Percentiles rank a stretch among this genome's conserved stretches.
These are phyloP conservation scores for Drosophila arawakana DNA, from an alignment of 1,140 invertebrate genomes.

Conservation along the genomic window DNA sequence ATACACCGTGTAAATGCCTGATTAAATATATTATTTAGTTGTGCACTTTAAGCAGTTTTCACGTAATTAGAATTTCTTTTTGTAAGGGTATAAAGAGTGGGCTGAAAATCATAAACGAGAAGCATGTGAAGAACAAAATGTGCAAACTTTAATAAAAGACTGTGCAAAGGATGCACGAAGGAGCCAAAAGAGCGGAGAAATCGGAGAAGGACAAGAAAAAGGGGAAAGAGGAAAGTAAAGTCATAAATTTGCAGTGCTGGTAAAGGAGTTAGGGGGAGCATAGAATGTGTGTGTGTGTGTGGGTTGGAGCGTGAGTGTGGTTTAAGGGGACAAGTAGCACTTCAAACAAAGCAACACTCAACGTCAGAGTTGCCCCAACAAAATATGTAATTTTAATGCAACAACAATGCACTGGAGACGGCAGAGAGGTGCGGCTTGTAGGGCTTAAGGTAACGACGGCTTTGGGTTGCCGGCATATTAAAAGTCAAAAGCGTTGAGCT, in stretches of 20 bases:
- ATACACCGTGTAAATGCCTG: background rate
- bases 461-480: conserved; percentile 73
- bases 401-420: conserved; percentile 35
- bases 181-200: background rate
- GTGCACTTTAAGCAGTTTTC: background rate
- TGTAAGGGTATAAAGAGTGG: conserved; percentile 15
- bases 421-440: background rate
- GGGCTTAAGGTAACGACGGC: conserved; percentile 42
- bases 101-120: conserved; percentile 51
- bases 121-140: conserved; percentile 64
- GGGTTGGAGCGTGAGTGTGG: conserved; percentile 12
- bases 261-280: conserved; percentile 19
- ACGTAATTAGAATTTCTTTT: conserved; percentile 6
- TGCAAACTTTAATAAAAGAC: conserved; percentile 75
- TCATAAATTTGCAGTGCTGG: conserved; percentile 67
- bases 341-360: conserved; percentile 82
- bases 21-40: no score
- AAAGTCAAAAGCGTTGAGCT: conserved; percentile 79
- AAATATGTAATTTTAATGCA: conserved; percentile 77
- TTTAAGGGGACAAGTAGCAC: conserved; percentile 59
- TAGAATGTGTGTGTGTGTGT: conserved; percentile 20
- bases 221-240: conserved; percentile 6
- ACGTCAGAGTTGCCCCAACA: conserved; percentile 60
- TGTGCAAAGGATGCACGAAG: conserved; percentile 17
- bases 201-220: background rate